phyloP scores from a whole-genome alignment of 2,888 invertebrate genomes.

The Ectropis crepuscularia region DNA sequence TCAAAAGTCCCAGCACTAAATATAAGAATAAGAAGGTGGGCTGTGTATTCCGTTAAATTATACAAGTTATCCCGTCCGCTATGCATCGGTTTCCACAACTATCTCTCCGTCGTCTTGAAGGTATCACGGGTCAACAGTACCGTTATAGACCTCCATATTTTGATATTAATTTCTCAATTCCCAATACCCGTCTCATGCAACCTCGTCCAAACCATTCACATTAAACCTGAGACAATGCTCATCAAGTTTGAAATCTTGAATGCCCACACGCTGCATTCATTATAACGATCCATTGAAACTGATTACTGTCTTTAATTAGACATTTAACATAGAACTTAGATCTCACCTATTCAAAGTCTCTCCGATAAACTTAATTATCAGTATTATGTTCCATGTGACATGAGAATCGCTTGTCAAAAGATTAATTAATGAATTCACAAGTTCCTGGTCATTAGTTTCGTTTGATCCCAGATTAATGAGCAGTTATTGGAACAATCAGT shows the following conservation, averaged over 20 bases:
- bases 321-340: slow-evolving; percentile 65
- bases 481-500: slow-evolving; percentile 24
- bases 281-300: slow-evolving; percentile 73
- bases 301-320: slow-evolving; percentile 67
- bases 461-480: slow-evolving; percentile 14
- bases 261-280: slow-evolving; percentile 54
- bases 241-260: slow-evolving; percentile 46
- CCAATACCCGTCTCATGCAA: slow-evolving; percentile 8
- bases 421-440: slow-evolving; percentile 48
- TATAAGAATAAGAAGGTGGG: no score
- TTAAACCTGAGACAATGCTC: slow-evolving; percentile 34
- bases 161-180: slow-evolving; percentile 14
- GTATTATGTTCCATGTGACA: slow-evolving; percentile 44
- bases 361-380: slow-evolving; percentile 72
- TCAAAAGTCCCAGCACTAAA: no score
- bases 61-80: no score
- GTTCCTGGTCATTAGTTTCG: slow-evolving; percentile 30
- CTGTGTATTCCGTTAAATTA: no score
- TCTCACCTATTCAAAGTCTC: slow-evolving; percentile 70
- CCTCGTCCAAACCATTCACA: slow-evolving; percentile 17
- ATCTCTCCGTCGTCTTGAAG: slow-evolving; percentile 2
- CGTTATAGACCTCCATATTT: not conserved
- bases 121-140: slow-evolving; percentile 5
- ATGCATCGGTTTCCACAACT: no score
- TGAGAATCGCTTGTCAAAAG: slow-evolving; percentile 52